Evolutionary conservation across 2,888 invertebrate genomes (phyloP), one percentile per base, ranked within the genome.

Genomic region (Andrena marginata): DNA sequence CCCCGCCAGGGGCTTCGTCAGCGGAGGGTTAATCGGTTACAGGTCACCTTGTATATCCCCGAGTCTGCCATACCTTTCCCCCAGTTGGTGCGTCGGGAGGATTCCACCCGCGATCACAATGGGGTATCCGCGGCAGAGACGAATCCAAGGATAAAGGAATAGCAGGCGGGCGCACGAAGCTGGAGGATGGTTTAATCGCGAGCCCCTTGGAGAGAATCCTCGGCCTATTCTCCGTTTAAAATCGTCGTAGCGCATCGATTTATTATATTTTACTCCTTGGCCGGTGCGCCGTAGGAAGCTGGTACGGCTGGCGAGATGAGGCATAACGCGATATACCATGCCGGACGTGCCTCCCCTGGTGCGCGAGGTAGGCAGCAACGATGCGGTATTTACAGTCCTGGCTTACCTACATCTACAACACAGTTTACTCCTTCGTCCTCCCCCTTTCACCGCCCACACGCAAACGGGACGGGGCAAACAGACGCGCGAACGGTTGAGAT

Each of bases 311-410:
- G 72, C 35, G 69, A 68, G 84, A 77, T 62, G 82, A 70, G 63
- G 75, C 71, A 77, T 72, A 82, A 70, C 78, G 67, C 83, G 71
- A 71, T 86, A 86, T 83, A 88, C 80, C 77, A 80, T 82, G 67
- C 76, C 76, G 81, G 80, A 85, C 82, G 87, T 73, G 88, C 69
- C 84, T 86, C 87, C 87, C 87, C 54, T 84, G 84, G 88, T 80
- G 89, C 86, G 89, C 86, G 83, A 89, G 82, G 86, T 89, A 89
- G 88, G 80, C 88, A 89, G 84, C 87, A 76, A 80, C 84, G 83
- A 88, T 71, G 85, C 88, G 81, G 88, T 89, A 89, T 89, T 89
- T 89, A 89, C 89, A 85, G 82, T 88, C 84, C 78, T 67, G 82
- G 77, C 86, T 87, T 87, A 85, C 83, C 82, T 80, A 85, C 85